Evolutionary conservation across 2,113 vertebrate genomes (phyloP).

Genomic region (Dinomys branickii): DNA sequence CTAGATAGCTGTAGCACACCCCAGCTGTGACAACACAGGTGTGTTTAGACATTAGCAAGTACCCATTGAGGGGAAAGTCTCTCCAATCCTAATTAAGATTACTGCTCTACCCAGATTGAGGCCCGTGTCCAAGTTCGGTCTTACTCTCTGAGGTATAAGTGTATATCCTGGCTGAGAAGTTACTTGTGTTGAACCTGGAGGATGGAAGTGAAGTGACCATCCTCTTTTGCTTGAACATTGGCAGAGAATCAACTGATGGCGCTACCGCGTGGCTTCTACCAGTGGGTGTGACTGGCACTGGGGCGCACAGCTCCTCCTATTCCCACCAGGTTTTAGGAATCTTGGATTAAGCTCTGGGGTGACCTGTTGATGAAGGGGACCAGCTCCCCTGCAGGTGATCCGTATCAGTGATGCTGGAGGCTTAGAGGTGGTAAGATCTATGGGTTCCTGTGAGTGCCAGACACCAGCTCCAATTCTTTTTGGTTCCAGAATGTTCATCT

Average conservation of each 20-base stretch:
- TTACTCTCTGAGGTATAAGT: neutral
- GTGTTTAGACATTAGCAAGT: neutral
- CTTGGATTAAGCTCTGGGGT: neutral
- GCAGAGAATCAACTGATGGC: neutral
- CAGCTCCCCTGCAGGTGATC: neutral
- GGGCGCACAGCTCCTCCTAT: neutral
- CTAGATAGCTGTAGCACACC: neutral
- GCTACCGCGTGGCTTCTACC: accelerated
- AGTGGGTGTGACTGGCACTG: no score
- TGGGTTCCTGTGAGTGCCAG: neutral
- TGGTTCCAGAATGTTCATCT: neutral
- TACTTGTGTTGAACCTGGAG: neutral
- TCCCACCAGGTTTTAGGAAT: neutral
- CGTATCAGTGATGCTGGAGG: neutral
- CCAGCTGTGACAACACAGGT: neutral
- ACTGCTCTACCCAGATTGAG: neutral
- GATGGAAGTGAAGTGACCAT: accelerated
- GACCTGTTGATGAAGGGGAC: neutral
- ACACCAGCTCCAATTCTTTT: neutral
- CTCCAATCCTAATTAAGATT: no score
- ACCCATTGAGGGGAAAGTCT: neutral
- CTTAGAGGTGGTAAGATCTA: neutral
- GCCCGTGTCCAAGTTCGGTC: neutral
- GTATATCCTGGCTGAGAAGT: neutral
- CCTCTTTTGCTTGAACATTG: neutral